Percentiles rank a stretch among this genome's conserved stretches.
phyloP scores from a whole-genome alignment of 2,888 invertebrate genomes.

The Callyntrura guangdongensis region DNA sequence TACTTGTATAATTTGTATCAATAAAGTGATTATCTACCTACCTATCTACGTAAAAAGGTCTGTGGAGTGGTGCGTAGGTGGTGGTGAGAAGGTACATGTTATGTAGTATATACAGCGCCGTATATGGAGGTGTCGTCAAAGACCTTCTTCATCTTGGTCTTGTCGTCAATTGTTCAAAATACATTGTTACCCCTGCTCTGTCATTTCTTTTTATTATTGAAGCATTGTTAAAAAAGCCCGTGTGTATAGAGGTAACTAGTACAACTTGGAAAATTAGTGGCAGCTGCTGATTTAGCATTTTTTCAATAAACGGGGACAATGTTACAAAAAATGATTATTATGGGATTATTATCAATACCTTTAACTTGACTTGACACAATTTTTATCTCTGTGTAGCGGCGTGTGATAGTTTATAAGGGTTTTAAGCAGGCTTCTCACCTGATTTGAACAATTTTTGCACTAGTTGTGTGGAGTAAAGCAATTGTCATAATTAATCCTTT shows the following conservation, averaged over 20 bases:
- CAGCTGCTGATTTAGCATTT: slow-evolving; percentile 11
- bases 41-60: not conserved
- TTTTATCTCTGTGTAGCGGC: slow-evolving; percentile 46
- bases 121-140: not conserved
- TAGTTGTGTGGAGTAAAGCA: not conserved
- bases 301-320: slow-evolving; percentile 60
- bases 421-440: slow-evolving; percentile 61
- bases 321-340: slow-evolving; percentile 43
- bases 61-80: not conserved
- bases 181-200: not conserved
- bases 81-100: not conserved
- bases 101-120: too few species aligned
- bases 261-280: not conserved
- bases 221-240: not conserved
- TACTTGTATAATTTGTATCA: not conserved
- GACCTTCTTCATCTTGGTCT: slow-evolving; percentile 17
- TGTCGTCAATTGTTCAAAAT: not conserved
- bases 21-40: too few species aligned
- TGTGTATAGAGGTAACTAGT: not conserved
- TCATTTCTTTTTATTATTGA: too few species aligned
- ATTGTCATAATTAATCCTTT: not conserved
- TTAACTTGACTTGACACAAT: slow-evolving; percentile 74
- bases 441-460: slow-evolving; percentile 33
- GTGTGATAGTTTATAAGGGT: not conserved
- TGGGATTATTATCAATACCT: slow-evolving; percentile 69